Evolutionary conservation across 1,140 invertebrate species (phyloP).

Genomic region (Aethina tumida): DNA sequence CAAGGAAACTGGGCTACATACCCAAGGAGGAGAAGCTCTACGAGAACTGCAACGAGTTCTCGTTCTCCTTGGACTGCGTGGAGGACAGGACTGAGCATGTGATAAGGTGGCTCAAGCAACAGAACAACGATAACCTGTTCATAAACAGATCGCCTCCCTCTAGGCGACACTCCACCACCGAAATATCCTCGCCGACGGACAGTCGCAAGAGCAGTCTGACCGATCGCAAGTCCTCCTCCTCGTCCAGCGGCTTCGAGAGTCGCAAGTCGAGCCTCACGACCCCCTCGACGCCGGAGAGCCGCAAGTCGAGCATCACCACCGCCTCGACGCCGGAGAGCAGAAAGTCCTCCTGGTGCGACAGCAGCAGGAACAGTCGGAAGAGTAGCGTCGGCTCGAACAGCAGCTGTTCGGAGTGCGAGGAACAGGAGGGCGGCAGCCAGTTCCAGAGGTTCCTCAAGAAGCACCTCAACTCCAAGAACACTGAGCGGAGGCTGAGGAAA

Average conservation of each 20-base stretch:
- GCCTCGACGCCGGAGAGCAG: slow-evolving; percentile 10
- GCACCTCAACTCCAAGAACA: slow-evolving; percentile 43
- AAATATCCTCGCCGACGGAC: slow-evolving; percentile 26
- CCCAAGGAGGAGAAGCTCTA: slow-evolving; percentile 32
- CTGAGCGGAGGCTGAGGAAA: slow-evolving; percentile 43
- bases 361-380: slow-evolving; percentile 36
- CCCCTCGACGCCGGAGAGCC: slow-evolving; percentile 25
- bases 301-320: slow-evolving; percentile 8
- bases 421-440: slow-evolving; percentile 38
- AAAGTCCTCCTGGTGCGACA: slow-evolving; percentile 24
- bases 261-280: slow-evolving; percentile 29
- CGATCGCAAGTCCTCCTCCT: slow-evolving; percentile 22
- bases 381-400: slow-evolving; percentile 45
- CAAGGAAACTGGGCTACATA: slow-evolving; percentile 30
- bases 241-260: slow-evolving; percentile 27
- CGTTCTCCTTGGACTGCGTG: slow-evolving; percentile 20
- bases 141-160: slow-evolving; percentile 13
- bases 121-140: slow-evolving; percentile 23
- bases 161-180: slow-evolving; percentile 19
- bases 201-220: slow-evolving; percentile 26
- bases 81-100: slow-evolving; percentile 34
- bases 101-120: slow-evolving; percentile 33
- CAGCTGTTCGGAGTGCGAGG: slow-evolving; percentile 45
- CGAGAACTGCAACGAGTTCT: slow-evolving; percentile 27
- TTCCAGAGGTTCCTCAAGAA: slow-evolving; percentile 46